Evolutionary conservation across 2,888 invertebrate species (phyloP).

Genomic region (Mamestra brassicae): DNA sequence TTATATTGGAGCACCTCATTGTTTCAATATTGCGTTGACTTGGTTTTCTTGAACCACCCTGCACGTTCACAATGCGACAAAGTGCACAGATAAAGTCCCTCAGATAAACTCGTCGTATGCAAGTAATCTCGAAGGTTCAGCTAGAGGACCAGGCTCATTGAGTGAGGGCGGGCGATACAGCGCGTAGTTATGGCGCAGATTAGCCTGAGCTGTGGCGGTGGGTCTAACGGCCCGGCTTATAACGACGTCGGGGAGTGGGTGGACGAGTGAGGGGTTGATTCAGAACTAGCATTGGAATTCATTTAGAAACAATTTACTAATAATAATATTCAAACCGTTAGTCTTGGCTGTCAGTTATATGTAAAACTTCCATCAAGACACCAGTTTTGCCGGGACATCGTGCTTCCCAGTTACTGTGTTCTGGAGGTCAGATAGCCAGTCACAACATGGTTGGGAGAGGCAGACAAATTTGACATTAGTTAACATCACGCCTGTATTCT

Average conservation of each 20-base stretch:
- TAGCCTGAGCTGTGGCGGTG: neutral
- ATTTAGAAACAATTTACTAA: no score
- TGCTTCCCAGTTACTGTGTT: no score
- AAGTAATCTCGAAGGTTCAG: constrained; percentile 28
- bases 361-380: no score
- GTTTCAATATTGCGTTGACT: neutral
- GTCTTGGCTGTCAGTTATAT: no score
- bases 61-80: constrained; percentile 30
- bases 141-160: neutral
- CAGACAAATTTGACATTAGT: no score
- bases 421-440: no score
- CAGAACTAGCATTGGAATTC: neutral
- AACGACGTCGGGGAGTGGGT: constrained; percentile 7
- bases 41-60: neutral
- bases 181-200: constrained; percentile 43
- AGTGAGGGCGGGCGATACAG: constrained; percentile 34
- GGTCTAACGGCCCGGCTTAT: constrained; percentile 10
- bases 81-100: constrained; percentile 48
- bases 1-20: no score
- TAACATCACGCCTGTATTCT: no score
- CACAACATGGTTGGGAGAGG: no score
- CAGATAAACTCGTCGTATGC: constrained; percentile 35
- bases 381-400: no score
- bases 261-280: neutral
- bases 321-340: no score